Percentiles rank a stretch among this genome's conserved stretches.
Conservation (phyloP, 2,888 invertebrate genomes). For the Erebia ligea region DNA sequence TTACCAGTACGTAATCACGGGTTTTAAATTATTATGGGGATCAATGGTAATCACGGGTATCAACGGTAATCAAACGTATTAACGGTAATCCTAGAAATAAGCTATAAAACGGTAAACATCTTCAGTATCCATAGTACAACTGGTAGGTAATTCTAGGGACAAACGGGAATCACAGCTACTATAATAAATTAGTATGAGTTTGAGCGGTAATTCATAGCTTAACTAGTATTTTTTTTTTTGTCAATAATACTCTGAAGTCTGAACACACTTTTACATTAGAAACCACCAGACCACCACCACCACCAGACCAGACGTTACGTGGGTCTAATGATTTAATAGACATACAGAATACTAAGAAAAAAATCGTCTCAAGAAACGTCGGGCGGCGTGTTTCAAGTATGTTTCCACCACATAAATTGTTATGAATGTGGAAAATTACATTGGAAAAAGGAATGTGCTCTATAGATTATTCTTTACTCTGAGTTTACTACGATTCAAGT, state of each 20-base stretch:
- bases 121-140: neutral
- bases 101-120: neutral
- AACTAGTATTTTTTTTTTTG: neutral
- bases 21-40: neutral
- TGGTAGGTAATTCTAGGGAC: neutral
- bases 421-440: neutral
- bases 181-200: neutral
- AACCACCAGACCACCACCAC: neutral
- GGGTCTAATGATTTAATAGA: neutral
- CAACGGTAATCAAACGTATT: neutral
- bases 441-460: neutral
- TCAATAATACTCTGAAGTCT: neutral
- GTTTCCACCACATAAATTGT: neutral
- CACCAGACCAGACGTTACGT: neutral
- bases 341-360: neutral
- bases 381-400: neutral
- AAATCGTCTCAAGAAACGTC: neutral
- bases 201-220: neutral
- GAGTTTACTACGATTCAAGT: constrained; percentile 29
- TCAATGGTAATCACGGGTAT: neutral
- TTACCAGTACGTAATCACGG: neutral
- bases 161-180: neutral
- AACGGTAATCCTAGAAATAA: neutral
- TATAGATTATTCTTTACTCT: constrained; percentile 13
- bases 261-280: neutral